phyloP scores from a whole-genome alignment of 2,797 vertebrate genomes.

The Micrastur ruficollis region DNA sequence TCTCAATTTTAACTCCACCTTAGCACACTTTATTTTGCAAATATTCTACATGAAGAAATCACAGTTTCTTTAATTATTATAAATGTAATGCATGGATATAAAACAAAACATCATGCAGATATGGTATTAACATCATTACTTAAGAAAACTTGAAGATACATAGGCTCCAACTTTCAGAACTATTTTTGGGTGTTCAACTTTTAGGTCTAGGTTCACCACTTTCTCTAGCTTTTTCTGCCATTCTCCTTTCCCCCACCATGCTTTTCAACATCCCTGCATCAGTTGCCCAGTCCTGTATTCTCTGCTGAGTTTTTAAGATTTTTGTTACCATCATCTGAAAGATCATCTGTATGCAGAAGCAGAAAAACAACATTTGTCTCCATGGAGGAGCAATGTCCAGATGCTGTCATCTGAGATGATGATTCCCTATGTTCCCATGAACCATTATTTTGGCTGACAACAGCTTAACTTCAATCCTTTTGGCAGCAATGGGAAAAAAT shows the following conservation, averaged over 20 bases:
- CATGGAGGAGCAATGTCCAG: background rate
- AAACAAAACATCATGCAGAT: background rate
- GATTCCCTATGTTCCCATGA: background rate
- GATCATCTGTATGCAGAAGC: background rate
- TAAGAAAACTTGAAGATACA: background rate
- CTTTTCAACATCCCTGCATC: background rate
- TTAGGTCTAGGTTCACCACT: background rate
- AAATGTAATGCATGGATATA: fast-evolving
- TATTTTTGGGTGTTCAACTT: background rate
- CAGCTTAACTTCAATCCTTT: background rate
- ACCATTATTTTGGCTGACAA: background rate
- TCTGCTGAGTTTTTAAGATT: background rate
- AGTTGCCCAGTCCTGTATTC: background rate
- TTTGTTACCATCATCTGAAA: background rate
- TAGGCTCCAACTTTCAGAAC: background rate
- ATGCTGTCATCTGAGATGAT: background rate
- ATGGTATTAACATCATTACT: background rate
- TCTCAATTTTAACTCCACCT: background rate
- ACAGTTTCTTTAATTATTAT: background rate
- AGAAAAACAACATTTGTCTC: background rate
- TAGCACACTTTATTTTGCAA: background rate
- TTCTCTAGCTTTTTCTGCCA: background rate
- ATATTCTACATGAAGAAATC: background rate
- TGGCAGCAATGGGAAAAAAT: background rate
- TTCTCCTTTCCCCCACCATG: background rate